Conservation (phyloP, 1,140 invertebrate genomes). For the Chymomyza costata region DNA sequence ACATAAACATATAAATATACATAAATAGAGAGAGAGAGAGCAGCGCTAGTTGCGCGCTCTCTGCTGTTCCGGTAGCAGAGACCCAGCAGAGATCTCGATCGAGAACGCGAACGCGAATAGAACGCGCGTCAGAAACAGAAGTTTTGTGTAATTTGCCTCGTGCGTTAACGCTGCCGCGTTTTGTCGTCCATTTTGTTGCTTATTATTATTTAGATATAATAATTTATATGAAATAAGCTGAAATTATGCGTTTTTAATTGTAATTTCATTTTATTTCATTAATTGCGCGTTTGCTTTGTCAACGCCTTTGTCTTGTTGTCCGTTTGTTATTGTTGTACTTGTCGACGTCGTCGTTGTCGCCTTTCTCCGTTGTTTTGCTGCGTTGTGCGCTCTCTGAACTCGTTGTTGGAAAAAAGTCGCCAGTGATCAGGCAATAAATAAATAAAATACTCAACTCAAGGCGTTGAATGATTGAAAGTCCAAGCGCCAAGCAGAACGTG, state of each 20-base stretch:
- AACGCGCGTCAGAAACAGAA: conserved; percentile 56
- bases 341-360: conserved; percentile 6
- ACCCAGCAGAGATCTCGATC: conserved; percentile 46
- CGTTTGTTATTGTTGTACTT: conserved; percentile 7
- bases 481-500: no score
- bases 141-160: conserved; percentile 67
- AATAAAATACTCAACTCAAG: no score
- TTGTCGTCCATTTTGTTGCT: conserved; percentile 33
- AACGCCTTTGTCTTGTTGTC: conserved; percentile 6
- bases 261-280: conserved; percentile 60
- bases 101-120: no score
- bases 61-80: conserved; percentile 47
- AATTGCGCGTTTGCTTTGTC: conserved; percentile 13
- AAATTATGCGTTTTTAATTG: conserved; percentile 54
- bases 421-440: neutral
- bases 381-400: conserved; percentile 24
- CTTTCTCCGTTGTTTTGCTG: conserved; percentile 23
- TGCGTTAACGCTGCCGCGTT: conserved; percentile 50
- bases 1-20: no score
- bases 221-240: conserved; percentile 51
- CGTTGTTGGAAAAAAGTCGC: conserved; percentile 1
- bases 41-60: conserved; percentile 32
- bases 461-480: no score
- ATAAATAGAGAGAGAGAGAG: conserved; percentile 23
- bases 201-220: conserved; percentile 28